Evolutionary conservation across 2,113 vertebrate species (phyloP), one percentile per base, ranked within the genome.

Genomic region (Hystrix brachyura): DNA sequence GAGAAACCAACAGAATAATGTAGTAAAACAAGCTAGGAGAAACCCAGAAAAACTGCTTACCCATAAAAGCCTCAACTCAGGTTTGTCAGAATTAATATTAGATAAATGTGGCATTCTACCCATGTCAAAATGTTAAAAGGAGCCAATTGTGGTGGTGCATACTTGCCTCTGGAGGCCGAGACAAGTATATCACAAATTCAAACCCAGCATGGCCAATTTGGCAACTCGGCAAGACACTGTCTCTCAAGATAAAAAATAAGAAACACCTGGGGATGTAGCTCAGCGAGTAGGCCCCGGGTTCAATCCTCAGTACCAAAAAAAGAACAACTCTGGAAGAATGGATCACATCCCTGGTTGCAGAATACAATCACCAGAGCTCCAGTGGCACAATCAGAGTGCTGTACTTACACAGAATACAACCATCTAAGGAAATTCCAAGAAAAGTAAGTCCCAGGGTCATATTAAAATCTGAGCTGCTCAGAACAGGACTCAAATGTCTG

Each of bases 401-500:
- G 71, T 72, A 72, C 71, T 72, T 72, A 72, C 25, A 38, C 38
- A 72, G 69, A 72, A 72, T 43, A 46, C 71, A 72, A 46, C 38
- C 59, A 87, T 21, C 23, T 81, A 17, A 38, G 48, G 27, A 90
- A 94, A 12, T 80, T 81, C 23, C 27, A 86, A 82, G 78, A 72
- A 62, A 57, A 51, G 43, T 51, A 3, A 96, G 38, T 21, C 34
- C 48, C 78, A 81, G 38, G 38, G 38, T 87, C 32, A 38, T 59
- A 94, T 48, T 74, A 94, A 76, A 93, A 87, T 87, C 25, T 46
- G n/a, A 84, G 27, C 23, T 43, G 38, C 80, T 80, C 80, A 96
- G 15, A 91, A 76, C 21, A 82, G 53, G 7, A 91, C 13, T 13
- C 51, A 82, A n/a, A 48, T 19, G 79, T 34, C n/a, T 57, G 15